Conservation (phyloP, 2,888 invertebrate genomes). For the Melikaiella ostensackeni region DNA sequence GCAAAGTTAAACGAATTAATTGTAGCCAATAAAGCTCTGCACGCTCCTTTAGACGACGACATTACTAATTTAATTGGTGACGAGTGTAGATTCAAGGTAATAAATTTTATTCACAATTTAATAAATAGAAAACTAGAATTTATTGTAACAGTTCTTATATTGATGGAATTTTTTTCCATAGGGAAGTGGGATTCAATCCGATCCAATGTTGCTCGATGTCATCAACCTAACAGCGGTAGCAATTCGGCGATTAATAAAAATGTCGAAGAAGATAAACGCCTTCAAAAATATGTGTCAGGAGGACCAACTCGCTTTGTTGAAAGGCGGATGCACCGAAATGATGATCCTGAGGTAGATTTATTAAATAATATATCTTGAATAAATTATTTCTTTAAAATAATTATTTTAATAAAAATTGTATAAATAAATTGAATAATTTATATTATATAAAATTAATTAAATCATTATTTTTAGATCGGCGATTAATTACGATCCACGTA, state of each 20-base stretch:
- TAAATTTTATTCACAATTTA: background rate
- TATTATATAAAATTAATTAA: no score
- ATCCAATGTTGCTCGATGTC: conserved; percentile 88
- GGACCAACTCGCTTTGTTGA: conserved; percentile 92
- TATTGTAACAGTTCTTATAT: background rate
- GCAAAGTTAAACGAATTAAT: conserved; percentile 91
- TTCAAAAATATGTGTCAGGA: conserved; percentile 97
- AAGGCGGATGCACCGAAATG: conserved; percentile 97
- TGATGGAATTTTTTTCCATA: conserved; percentile 53
- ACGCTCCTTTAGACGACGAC: conserved; percentile 91
- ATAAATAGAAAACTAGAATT: background rate
- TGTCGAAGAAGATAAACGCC: conserved; percentile 91
- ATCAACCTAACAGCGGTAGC: conserved; percentile 95
- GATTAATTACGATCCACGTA: conserved; percentile 92
- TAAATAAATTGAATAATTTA: no score
- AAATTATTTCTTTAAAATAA: no score
- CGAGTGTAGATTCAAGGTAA: conserved; percentile 81
- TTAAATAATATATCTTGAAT: no score
- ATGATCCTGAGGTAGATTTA: conserved; percentile 86
- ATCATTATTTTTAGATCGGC: conserved; percentile 80
- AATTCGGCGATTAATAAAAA: conserved; percentile 90
- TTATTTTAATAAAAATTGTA: no score
- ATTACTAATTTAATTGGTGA: conserved; percentile 84
- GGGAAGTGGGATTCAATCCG: conserved; percentile 75
- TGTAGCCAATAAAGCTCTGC: conserved; percentile 90